Evolutionary conservation across 1,140 invertebrate genomes (phyloP), one percentile per base, ranked within the genome.

Genomic region (Trachelipus rathkii): DNA sequence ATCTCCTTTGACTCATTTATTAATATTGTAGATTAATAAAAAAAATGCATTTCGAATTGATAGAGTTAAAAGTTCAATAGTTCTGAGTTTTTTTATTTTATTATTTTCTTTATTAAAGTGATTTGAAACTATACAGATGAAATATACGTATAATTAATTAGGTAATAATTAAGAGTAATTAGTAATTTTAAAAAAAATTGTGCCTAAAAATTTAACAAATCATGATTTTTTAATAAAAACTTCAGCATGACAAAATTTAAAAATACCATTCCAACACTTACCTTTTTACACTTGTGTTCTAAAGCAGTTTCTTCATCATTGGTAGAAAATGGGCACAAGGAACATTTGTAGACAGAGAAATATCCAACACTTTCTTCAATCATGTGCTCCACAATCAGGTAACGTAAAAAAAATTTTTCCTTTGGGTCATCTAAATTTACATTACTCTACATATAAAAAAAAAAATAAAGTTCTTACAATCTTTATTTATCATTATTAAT

Each of bases 271-370:
- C n/a, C 4, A 60, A 15, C 11, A 60, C 50, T 60, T 60, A 60
- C 50, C 19, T 60, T 60, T 13, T 4, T 60, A 19, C 50, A 60
- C 19, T 13, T 60, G 50, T 60, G 50, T 8, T 60, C 50, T 19
- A 60, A 15, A 60, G 50, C 50, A 60, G 50, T 60, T 60, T 15
- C 50, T 8, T 60, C 50, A 60, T 60, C 50, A 60, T 60, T 60
- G 8, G 2, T 60, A 60, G 11, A 60, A 60, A 60, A 60, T 4
- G 50, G 11, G 19, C 50, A 60, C 11, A 13, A 60, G 8, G 50
- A 60, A 60, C 50, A 60, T 60, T 19, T 60, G 19, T 60, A 60
- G 11, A 60, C 11, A 19, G 19, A 15, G 50, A 60, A 60, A 60
- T 60, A 15, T 60, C 50, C 50, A 60, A 60, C 3, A 60, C 19